Evolutionary conservation across 2,797 vertebrate species (phyloP).

Genomic region (Apogon talboti): DNA sequence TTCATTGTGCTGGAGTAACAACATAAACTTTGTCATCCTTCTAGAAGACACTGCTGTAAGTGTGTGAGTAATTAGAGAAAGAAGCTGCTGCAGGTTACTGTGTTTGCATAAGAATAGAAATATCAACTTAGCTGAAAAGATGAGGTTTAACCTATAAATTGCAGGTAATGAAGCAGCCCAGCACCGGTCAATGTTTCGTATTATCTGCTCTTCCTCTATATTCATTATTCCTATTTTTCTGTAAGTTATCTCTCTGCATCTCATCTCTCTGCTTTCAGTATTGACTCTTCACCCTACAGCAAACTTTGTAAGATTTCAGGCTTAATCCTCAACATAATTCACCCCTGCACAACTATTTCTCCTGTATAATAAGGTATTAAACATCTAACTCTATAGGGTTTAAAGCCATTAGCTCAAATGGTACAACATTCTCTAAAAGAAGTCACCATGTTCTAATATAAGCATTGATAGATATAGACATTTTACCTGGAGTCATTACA

Average conservation of each 20-base stretch:
- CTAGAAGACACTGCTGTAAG: background rate
- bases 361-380: conserved; percentile 49
- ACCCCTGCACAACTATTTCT: conserved; percentile 29
- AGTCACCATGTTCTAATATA: conserved; percentile 30
- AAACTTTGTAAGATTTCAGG: conserved; percentile 42
- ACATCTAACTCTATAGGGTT: conserved; percentile 42
- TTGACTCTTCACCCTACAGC: conserved; percentile 30
- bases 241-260: conserved; percentile 24
- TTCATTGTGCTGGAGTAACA: background rate
- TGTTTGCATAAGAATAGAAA: background rate
- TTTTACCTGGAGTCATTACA: too few relatives aligned
- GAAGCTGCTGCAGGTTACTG: background rate
- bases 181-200: conserved; percentile 11
- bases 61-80: background rate
- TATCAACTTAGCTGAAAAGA: background rate
- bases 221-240: conserved; percentile 33
- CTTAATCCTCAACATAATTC: conserved; percentile 54
- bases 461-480: conserved; percentile 23
- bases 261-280: conserved; percentile 31
- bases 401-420: conserved; percentile 47
- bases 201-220: conserved; percentile 9
- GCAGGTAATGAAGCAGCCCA: conserved; percentile 10
- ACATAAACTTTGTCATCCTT: background rate
- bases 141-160: conserved; percentile 1
- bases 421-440: conserved; percentile 36